Percentiles rank a stretch among this genome's conserved stretches.
phyloP scores from a whole-genome alignment of 2,113 vertebrate species.

The Epinephelus lanceolatus region DNA sequence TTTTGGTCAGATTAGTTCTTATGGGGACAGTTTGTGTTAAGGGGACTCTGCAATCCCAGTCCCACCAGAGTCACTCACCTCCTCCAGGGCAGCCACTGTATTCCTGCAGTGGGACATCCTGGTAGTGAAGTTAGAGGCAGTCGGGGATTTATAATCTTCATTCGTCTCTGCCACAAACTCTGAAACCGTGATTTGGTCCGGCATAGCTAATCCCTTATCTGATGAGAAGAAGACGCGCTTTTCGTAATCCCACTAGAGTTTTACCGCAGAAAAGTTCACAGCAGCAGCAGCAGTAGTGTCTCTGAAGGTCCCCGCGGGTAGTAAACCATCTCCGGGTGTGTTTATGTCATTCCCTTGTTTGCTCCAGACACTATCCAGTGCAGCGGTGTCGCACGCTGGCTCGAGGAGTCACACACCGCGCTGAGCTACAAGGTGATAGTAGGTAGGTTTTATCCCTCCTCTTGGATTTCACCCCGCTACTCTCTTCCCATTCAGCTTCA shows the following conservation, averaged over 20 bases:
- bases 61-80: slow-evolving; percentile 85
- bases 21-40: not conserved
- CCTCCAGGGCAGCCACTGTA: slow-evolving; percentile 95
- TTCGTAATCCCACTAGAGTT: slow-evolving; percentile 31
- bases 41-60: not conserved
- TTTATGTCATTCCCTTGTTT: slow-evolving; percentile 60
- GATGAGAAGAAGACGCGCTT: slow-evolving; percentile 29
- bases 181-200: slow-evolving; percentile 97
- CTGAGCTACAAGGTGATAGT: slow-evolving; percentile 58
- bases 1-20: not conserved
- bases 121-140: slow-evolving; percentile 98
- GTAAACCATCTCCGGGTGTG: slow-evolving; percentile 76
- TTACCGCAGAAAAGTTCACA: slow-evolving; percentile 60
- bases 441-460: slow-evolving; percentile 13
- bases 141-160: slow-evolving; percentile 98
- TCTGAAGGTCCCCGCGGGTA: slow-evolving; percentile 39
- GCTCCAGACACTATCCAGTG: slow-evolving; percentile 31
- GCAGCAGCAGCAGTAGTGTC: slow-evolving; percentile 31
- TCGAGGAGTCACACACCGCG: slow-evolving; percentile 36
- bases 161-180: slow-evolving; percentile 99
- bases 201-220: slow-evolving; percentile 86
- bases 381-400: slow-evolving; percentile 37
- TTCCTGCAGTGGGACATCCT: slow-evolving; percentile 97
- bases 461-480: not conserved
- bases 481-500: slow-evolving; percentile 24